Conservation (phyloP, 2,888 invertebrate species). For the Lasioglossum morio region DNA sequence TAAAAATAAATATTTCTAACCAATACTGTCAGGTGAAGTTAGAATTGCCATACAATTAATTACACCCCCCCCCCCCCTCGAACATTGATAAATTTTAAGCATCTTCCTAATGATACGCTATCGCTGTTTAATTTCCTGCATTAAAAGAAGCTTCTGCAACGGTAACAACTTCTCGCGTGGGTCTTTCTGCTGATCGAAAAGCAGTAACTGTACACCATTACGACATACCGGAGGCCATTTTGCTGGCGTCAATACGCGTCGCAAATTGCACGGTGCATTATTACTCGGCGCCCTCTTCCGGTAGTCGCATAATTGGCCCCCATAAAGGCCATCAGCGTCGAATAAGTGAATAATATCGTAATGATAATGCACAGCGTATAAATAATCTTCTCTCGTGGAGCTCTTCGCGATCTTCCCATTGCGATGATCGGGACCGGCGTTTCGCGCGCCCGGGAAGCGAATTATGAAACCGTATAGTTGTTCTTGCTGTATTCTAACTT, state of each 20-base stretch:
- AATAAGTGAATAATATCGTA: slow-evolving; percentile 43
- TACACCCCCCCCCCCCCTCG: background rate
- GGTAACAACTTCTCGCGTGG: background rate
- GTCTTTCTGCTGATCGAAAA: slow-evolving; percentile 15
- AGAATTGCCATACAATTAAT: background rate
- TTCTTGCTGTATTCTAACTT: background rate
- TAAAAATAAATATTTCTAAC: too few species aligned
- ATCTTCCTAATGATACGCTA: background rate
- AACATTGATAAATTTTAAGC: background rate
- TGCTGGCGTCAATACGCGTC: slow-evolving; percentile 7
- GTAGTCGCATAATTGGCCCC: slow-evolving; percentile 36
- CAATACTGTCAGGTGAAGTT: too few species aligned
- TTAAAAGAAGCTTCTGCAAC: background rate
- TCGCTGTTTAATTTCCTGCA: background rate
- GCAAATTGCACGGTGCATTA: slow-evolving; percentile 21
- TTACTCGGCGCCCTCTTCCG: slow-evolving; percentile 36
- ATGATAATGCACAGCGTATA: slow-evolving; percentile 25
- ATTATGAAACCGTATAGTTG: background rate
- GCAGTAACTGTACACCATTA: slow-evolving; percentile 21
- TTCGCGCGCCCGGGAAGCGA: background rate
- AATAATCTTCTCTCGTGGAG: background rate
- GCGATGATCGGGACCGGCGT: background rate
- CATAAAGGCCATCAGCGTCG: slow-evolving; percentile 18
- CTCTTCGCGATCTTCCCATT: background rate
- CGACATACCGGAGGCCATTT: slow-evolving; percentile 11